phyloP scores from a whole-genome alignment of 2,113 vertebrate species.

The Xiphias gladius region DNA sequence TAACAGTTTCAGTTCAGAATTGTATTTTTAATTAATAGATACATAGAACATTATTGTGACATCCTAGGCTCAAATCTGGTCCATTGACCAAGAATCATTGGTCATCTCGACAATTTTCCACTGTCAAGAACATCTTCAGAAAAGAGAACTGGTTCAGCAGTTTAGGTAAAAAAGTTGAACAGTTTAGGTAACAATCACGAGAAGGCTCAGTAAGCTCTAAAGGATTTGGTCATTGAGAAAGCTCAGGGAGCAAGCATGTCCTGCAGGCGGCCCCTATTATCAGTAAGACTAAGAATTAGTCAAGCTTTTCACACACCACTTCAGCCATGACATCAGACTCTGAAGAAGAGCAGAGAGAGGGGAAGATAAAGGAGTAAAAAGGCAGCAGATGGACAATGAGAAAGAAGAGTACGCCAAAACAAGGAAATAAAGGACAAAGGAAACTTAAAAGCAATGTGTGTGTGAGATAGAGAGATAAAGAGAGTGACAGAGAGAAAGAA shows the following conservation, averaged over 20 bases:
- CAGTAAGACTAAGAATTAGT: constrained; percentile 39
- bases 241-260: constrained; percentile 20
- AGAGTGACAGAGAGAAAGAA: background rate
- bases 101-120: background rate
- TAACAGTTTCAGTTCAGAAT: too few relatives aligned
- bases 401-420: background rate
- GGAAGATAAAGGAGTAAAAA: constrained; percentile 32
- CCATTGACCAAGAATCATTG: background rate
- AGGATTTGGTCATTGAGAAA: constrained; percentile 31
- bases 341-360: constrained; percentile 27
- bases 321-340: constrained; percentile 61
- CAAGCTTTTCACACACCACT: constrained; percentile 53
- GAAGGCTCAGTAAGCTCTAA: background rate
- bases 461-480: background rate
- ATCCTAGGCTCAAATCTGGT: too few relatives aligned
- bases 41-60: background rate
- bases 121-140: background rate
- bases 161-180: background rate
- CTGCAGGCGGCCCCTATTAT: constrained; percentile 42
- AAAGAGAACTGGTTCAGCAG: background rate
- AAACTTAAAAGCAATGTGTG: constrained; percentile 8
- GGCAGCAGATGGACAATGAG: constrained; percentile 20
- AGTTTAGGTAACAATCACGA: constrained; percentile 4
- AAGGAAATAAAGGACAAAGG: constrained; percentile 27
- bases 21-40: background rate